Percentiles rank a stretch among this genome's conserved stretches.
phyloP scores from a whole-genome alignment of 2,113 vertebrate species.

The Varanus komodoensis region DNA sequence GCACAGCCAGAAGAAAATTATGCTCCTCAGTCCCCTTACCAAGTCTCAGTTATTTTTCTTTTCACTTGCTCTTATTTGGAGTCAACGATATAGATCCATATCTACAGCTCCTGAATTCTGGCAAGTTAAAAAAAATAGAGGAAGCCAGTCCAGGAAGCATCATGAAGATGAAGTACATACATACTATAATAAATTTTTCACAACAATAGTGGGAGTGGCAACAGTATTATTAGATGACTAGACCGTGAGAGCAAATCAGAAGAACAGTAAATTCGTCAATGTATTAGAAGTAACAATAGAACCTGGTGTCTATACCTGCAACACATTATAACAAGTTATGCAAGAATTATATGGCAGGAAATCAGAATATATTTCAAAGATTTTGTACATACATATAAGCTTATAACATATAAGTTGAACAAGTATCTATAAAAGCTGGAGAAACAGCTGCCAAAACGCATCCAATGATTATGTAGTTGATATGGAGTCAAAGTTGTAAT shows the following conservation, averaged over 20 bases:
- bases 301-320: background rate
- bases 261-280: background rate
- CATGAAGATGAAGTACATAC: background rate
- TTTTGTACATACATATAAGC: background rate
- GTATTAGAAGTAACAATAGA: background rate
- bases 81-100: background rate
- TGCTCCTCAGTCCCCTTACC: too few relatives aligned
- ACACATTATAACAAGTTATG: too few relatives aligned
- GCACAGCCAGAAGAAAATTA: too few relatives aligned
- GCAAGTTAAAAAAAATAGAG: background rate
- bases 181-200: background rate
- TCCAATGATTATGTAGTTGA: background rate
- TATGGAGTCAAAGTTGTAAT: background rate
- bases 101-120: background rate
- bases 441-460: background rate
- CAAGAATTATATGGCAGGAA: background rate
- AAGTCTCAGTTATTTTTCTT: background rate
- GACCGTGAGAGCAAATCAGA: background rate
- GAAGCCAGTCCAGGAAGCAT: background rate
- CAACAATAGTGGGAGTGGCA: background rate
- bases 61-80: background rate
- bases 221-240: background rate
- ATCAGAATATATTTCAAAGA: background rate
- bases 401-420: background rate
- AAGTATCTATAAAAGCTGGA: background rate